A percentile compares a stretch with the other conserved stretches of the same genome.
Evolutionary conservation across 2,113 vertebrate species (phyloP).

Genomic region (Tiliqua scincoides): DNA sequence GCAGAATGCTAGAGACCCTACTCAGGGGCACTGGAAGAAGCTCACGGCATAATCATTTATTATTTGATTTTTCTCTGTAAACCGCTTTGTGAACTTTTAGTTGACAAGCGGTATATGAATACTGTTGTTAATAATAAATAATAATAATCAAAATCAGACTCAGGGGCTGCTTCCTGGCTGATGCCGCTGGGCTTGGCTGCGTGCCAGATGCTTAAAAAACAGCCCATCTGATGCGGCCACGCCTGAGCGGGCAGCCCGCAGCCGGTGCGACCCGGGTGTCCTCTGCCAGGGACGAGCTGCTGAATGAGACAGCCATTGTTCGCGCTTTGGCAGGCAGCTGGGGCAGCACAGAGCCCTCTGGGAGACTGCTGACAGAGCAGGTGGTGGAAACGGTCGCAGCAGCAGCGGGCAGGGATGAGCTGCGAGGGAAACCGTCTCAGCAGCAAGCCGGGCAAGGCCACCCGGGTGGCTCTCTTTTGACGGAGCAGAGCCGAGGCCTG

Average conservation of each 20-base stretch:
- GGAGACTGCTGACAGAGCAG: slow-evolving; percentile 1
- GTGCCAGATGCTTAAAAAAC: not conserved
- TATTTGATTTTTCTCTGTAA: too few relatives aligned
- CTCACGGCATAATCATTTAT: too few relatives aligned
- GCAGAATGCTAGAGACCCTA: too few relatives aligned
- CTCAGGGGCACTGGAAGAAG: too few relatives aligned
- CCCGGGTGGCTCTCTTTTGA: too few relatives aligned
- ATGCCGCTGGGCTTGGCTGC: not conserved
- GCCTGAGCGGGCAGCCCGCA: not conserved
- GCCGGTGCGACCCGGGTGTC: not conserved
- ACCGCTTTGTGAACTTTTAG: too few relatives aligned
- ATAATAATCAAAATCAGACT: too few relatives aligned
- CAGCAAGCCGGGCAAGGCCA: not conserved
- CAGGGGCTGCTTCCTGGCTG: too few relatives aligned
- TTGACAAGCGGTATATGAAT: too few relatives aligned
- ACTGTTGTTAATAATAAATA: too few relatives aligned
- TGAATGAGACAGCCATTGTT: not conserved
- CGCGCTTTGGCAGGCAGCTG: not conserved
- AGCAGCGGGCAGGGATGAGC: not conserved
- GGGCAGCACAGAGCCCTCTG: not conserved
- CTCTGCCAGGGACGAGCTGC: not conserved
- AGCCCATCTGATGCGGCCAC: not conserved
- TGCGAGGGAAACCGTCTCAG: not conserved
- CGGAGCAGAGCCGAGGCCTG: not conserved
- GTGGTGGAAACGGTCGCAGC: not conserved